phyloP scores from a whole-genome alignment of 2,113 vertebrate genomes.

The Paramisgurnus dabryanus region DNA sequence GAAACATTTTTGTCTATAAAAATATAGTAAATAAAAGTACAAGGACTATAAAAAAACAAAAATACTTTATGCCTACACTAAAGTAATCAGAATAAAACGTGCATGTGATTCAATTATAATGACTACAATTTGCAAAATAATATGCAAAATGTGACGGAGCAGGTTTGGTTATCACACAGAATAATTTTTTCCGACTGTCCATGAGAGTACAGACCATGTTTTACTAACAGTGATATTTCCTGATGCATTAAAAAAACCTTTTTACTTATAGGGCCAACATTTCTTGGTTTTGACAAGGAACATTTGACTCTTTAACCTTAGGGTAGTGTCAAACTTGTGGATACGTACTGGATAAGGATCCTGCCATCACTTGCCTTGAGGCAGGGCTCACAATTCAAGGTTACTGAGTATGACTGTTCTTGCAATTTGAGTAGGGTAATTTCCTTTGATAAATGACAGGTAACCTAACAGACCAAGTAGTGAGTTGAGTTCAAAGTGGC shows the following conservation, averaged over 20 bases:
- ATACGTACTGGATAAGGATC: neutral
- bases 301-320: neutral
- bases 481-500: neutral
- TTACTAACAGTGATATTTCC: neutral
- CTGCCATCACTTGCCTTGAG: neutral
- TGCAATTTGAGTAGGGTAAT: conserved; percentile 8
- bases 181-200: neutral
- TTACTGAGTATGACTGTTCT: neutral
- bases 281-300: neutral
- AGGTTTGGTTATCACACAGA: neutral
- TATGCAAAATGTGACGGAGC: neutral
- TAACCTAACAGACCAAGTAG: neutral
- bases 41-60: neutral
- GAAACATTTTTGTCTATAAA: neutral
- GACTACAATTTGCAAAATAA: neutral
- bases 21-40: neutral
- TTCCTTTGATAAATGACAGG: neutral
- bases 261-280: neutral
- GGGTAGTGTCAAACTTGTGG: neutral
- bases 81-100: neutral
- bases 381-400: neutral
- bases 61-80: neutral
- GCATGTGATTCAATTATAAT: neutral
- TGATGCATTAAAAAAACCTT: neutral
- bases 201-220: neutral